A percentile compares a stretch with the other conserved stretches of the same genome.
Evolutionary conservation across 2,888 invertebrate species (phyloP).

Genomic region (Corbicula japonica): DNA sequence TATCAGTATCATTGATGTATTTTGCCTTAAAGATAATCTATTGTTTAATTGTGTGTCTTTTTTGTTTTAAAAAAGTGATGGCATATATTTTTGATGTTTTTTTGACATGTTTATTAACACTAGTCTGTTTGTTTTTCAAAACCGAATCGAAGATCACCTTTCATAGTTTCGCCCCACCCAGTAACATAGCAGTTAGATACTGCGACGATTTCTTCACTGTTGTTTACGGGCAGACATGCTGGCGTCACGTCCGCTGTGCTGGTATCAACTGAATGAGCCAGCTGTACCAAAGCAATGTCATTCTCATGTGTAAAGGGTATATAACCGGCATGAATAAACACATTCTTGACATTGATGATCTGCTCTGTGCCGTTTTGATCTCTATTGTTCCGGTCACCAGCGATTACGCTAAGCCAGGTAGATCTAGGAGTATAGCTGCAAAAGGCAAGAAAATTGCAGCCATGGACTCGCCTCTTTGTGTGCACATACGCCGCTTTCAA

Average conservation of each 20-base stretch:
- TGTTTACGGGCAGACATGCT: conserved; percentile 61
- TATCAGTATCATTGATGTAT: too few relatives aligned
- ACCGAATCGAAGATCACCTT: too few relatives aligned
- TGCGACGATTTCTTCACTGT: conserved; percentile 32
- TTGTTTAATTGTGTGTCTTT: too few relatives aligned
- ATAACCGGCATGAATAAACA: conserved; percentile 61
- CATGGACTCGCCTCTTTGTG: too few relatives aligned
- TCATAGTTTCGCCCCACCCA: conserved; percentile 69
- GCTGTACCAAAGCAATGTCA: conserved; percentile 70
- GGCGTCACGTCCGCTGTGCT: conserved; percentile 44
- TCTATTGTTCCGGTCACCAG: conserved; percentile 57
- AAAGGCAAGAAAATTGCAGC: not conserved
- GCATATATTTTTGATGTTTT: too few relatives aligned
- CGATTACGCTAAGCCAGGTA: conserved; percentile 46
- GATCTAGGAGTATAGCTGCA: conserved; percentile 46
- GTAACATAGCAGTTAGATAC: conserved; percentile 67
- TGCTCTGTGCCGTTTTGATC: conserved; percentile 55
- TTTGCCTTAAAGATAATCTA: too few relatives aligned
- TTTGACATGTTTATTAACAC: too few relatives aligned
- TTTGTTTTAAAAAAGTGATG: not conserved
- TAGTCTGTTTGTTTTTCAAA: too few relatives aligned
- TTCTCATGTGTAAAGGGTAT: conserved; percentile 46
- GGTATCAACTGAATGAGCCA: conserved; percentile 43
- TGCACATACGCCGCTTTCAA: too few relatives aligned
- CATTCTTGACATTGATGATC: conserved; percentile 35